Base-by-base conservation (phyloP, 2,113 vertebrate genomes). In the Myiopsitta monachus region DNA sequence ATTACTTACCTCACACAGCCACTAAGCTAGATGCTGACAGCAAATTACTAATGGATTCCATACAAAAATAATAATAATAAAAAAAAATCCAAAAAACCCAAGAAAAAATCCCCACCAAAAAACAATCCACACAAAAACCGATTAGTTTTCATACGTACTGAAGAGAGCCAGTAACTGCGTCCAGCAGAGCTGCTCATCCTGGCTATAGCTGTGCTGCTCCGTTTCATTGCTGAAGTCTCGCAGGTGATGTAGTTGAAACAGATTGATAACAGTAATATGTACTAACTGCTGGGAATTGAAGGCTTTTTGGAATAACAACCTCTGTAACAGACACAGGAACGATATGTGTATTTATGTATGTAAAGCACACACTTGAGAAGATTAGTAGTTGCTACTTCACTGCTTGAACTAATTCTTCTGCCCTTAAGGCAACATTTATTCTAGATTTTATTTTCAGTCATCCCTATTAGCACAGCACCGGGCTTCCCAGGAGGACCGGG, bases 281-380 rank as follows among this genome's bases (percentile, higher is more conserved):
- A 99, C 99, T 82, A 99, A 98, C 98, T 99, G 99, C 97, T 99
- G 99, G 62, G 99, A 99, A 95, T 98, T 99, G 98, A 99, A 99
- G 95, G 99, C 99, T 92, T 99, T 99, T 96, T 99, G 99, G 91
- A 99, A 98, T 86, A 99, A 98, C 97, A 99, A 98, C 97, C 98
- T 98, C 99, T 99, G 98, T 76, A 95, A 97, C 66, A 92, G 75
- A 95, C 72, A 86, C 14, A 5, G 1, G 23, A 11, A 76, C 1
- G 2, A 31, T 6, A 7, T 2, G 10, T 6, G 6, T 26, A 55
- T 49, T 43, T 74, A 67, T 51, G 66, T 31, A 39, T 6, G 26
- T 27, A 82, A 83, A 88, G 51, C 55, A 54, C 14, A 55, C 18
- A 31, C n/a, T 49, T 64, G 47, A 74, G 84, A 85, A 31, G 68